phyloP scores from a whole-genome alignment of 1,140 invertebrate species.

The Bombus polaris region DNA sequence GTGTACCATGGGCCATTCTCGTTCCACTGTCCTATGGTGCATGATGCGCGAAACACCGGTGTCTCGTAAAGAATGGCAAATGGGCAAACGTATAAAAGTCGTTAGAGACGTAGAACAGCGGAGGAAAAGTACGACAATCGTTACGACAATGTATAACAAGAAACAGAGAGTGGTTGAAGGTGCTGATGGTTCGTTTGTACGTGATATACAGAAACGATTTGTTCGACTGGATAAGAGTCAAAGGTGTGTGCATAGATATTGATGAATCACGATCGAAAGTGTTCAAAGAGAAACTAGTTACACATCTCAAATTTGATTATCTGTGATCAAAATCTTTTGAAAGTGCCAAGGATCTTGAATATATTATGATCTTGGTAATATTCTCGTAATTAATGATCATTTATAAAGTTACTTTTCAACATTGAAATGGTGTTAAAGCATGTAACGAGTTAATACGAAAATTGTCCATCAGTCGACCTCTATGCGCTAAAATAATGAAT shows the following conservation, averaged over 20 bases:
- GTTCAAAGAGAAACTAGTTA: background rate
- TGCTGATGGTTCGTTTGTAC: background rate
- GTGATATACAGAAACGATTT: background rate
- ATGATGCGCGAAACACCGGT: constrained; percentile 15
- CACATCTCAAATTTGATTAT: too few relatives aligned
- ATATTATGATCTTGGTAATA: background rate
- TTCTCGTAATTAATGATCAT: background rate
- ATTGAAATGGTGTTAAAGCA: too few relatives aligned
- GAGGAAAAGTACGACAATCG: background rate
- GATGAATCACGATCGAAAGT: background rate
- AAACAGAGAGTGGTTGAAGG: background rate
- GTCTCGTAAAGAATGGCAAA: constrained; percentile 13
- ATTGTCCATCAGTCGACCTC: background rate
- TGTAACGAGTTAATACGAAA: background rate
- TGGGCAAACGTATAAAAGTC: background rate
- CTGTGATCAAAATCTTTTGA: background rate
- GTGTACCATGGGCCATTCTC: constrained; percentile 11
- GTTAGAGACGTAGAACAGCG: constrained; percentile 15
- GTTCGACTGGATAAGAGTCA: background rate
- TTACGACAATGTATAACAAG: background rate
- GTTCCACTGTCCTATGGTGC: constrained; percentile 24
- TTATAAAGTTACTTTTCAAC: constrained; percentile 7
- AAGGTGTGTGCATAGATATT: constrained; percentile 22
- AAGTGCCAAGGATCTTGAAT: too few relatives aligned
- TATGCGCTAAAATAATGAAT: background rate